Conservation (phyloP, 2,888 invertebrate genomes). For the Cantharis nigra region DNA sequence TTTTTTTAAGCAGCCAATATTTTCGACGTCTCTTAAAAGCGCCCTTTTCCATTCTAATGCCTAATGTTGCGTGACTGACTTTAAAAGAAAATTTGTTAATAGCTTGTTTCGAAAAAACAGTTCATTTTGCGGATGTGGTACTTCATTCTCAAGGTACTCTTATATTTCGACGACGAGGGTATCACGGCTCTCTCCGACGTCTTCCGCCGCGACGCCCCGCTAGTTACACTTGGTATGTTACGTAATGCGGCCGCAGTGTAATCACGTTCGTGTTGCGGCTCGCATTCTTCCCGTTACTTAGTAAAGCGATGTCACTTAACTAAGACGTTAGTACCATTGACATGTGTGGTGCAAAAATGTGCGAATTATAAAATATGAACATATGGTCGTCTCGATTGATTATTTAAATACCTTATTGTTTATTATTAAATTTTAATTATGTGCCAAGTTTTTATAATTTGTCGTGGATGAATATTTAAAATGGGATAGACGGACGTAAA, state of each 20-base stretch:
- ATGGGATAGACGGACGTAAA: neutral
- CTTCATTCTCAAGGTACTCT: neutral
- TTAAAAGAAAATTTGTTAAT: neutral
- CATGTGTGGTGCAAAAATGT: neutral
- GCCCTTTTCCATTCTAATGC: neutral
- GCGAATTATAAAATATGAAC: neutral
- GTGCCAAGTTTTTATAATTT: neutral
- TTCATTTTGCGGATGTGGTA: neutral
- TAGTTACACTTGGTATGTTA: constrained; percentile 38
- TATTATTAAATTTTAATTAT: neutral
- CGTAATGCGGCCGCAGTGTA: constrained; percentile 45
- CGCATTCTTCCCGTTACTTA: constrained; percentile 19
- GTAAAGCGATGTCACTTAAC: constrained; percentile 21
- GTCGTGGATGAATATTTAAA: neutral
- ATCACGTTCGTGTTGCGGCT: constrained; percentile 28
- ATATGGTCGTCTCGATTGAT: neutral
- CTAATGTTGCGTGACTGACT: neutral
- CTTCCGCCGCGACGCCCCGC: constrained; percentile 40
- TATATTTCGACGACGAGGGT: constrained; percentile 7
- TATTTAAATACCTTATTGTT: neutral
- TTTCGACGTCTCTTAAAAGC: neutral
- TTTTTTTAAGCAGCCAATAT: neutral
- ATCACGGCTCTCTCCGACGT: constrained; percentile 26
- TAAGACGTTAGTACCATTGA: constrained; percentile 10
- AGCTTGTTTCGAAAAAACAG: neutral